phyloP scores from a whole-genome alignment of 2,888 invertebrate species.

The Drosophila prolongata region DNA sequence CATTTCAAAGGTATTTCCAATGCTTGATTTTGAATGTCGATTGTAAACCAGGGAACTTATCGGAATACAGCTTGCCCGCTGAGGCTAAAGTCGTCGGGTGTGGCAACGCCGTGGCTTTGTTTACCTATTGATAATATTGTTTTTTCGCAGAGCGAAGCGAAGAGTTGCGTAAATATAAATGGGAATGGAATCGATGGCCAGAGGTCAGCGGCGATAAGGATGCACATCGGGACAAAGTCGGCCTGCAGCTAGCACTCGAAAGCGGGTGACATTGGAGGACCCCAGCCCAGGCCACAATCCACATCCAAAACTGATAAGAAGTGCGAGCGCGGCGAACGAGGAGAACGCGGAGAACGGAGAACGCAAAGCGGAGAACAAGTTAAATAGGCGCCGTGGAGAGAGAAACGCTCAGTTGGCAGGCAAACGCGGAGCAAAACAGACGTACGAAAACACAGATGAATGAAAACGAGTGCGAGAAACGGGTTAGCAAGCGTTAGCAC shows the following conservation, averaged over 20 bases:
- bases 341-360: conserved; percentile 12
- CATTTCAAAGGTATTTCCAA: no score
- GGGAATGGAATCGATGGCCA: neutral
- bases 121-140: conserved; percentile 18
- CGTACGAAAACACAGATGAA: conserved; percentile 42
- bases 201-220: conserved; percentile 15
- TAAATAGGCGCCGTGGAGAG: conserved; percentile 45
- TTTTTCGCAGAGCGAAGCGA: neutral
- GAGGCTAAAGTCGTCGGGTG: conserved; percentile 18
- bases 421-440: conserved; percentile 66
- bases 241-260: conserved; percentile 8
- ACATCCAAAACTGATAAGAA: conserved; percentile 15
- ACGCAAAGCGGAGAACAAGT: conserved; percentile 37
- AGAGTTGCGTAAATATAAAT: conserved; percentile 24
- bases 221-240: conserved; percentile 1
- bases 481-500: conserved; percentile 58
- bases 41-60: neutral
- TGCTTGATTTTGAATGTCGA: neutral
- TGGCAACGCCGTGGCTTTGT: conserved; percentile 13
- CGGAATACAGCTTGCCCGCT: neutral
- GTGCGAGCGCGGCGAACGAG: no score
- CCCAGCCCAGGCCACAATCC: neutral
- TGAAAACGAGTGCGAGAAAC: conserved; percentile 69
- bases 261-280: neutral
- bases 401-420: conserved; percentile 56